phyloP scores from a whole-genome alignment of 2,113 vertebrate genomes.

The Upupa epops region DNA sequence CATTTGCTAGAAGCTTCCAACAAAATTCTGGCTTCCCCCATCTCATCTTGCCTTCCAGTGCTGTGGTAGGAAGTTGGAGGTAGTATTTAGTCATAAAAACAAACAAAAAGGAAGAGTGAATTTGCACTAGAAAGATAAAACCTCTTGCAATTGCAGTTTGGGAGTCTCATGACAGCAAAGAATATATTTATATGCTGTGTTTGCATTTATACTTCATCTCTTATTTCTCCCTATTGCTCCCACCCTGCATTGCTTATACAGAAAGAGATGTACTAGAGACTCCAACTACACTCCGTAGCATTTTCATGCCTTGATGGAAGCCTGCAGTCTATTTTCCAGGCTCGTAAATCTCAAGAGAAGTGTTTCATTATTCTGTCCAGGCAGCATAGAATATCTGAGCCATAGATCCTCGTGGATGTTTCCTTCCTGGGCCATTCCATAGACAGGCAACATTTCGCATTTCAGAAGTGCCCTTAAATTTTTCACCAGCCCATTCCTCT shows the following conservation, averaged over 20 bases:
- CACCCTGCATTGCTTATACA: neutral
- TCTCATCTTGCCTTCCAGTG: neutral
- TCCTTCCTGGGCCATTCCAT: constrained; percentile 54
- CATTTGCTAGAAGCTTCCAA: neutral
- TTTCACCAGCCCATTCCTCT: constrained; percentile 67
- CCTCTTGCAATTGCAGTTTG: neutral
- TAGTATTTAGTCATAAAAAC: neutral
- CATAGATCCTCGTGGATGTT: constrained; percentile 69
- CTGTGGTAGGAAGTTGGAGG: neutral
- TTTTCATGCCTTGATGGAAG: constrained; percentile 58
- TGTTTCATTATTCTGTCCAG: constrained; percentile 78
- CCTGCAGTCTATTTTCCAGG: constrained; percentile 67
- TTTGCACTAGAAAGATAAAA: neutral
- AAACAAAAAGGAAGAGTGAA: neutral
- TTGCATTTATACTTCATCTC: constrained; percentile 31
- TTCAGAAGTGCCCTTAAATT: constrained; percentile 67
- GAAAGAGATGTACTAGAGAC: constrained; percentile 13
- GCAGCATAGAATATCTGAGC: constrained; percentile 64
- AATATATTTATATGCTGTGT: neutral
- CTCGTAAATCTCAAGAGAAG: constrained; percentile 75
- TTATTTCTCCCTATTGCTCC: neutral
- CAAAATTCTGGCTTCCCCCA: neutral
- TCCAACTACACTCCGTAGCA: neutral
- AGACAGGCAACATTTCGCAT: constrained; percentile 63
- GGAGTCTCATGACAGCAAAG: neutral